Percentiles rank a stretch among this genome's conserved stretches.
Evolutionary conservation across 2,797 vertebrate genomes (phyloP).

Genomic region (Ibycter americanus): DNA sequence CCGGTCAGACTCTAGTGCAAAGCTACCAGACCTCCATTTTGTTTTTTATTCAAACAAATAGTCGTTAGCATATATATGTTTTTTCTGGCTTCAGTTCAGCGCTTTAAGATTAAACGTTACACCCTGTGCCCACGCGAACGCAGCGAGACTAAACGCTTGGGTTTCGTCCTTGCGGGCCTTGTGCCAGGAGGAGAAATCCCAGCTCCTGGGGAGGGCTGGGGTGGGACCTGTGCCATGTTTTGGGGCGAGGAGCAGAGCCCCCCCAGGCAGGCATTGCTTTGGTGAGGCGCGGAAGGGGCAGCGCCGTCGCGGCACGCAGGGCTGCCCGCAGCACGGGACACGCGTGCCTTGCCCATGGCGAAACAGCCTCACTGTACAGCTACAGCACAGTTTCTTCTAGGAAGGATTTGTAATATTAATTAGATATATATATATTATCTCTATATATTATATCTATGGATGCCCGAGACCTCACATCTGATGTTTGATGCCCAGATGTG

Average conservation of each 20-base stretch:
- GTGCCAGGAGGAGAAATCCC: neutral
- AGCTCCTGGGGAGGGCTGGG: neutral
- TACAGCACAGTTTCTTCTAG: neutral
- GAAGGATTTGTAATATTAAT: neutral
- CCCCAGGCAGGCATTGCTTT: neutral
- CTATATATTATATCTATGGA: no score
- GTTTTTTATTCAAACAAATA: neutral
- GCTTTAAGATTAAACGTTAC: neutral
- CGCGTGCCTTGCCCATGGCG: rapidly evolving
- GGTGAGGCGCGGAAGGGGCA: neutral
- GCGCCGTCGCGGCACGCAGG: neutral
- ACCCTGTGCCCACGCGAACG: neutral
- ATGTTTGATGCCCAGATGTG: neutral
- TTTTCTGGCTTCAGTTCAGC: neutral
- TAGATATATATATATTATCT: no score
- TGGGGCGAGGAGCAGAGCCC: no score
- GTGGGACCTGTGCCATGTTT: rapidly evolving
- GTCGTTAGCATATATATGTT: neutral
- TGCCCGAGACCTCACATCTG: neutral
- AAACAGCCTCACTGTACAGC: neutral
- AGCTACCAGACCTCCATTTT: neutral
- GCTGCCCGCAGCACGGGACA: neutral
- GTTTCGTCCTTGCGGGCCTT: neutral
- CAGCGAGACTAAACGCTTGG: rapidly evolving
- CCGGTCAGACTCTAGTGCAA: neutral